phyloP scores from a whole-genome alignment of 2,113 vertebrate species.

The Engystomops pustulosus region DNA sequence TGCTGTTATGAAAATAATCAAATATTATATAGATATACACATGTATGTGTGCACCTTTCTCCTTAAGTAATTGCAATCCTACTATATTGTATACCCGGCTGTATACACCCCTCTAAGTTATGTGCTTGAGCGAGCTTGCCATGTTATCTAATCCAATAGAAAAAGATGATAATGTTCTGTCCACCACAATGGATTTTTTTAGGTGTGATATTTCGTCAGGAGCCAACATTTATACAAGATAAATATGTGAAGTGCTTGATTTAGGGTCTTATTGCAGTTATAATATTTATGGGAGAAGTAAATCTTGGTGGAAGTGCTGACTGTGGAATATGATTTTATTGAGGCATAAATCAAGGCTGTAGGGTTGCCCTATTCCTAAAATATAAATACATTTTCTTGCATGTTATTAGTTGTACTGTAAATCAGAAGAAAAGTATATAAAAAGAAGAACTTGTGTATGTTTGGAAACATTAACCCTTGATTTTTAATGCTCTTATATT shows the following conservation, averaged over 20 bases:
- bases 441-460: background rate
- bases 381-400: background rate
- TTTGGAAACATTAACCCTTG: background rate
- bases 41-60: too few species aligned
- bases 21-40: too few species aligned
- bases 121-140: too few species aligned
- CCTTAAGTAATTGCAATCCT: too few species aligned
- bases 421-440: background rate
- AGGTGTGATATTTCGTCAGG: background rate
- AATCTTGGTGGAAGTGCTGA: background rate
- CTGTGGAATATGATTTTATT: background rate
- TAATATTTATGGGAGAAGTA: background rate
- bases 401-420: background rate
- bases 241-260: background rate
- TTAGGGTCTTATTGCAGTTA: background rate
- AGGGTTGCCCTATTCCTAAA: background rate
- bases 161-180: too few species aligned
- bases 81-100: too few species aligned
- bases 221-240: background rate
- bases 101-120: too few species aligned
- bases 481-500: background rate
- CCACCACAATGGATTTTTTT: too few species aligned
- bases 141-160: too few species aligned
- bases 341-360: constrained; percentile 1
- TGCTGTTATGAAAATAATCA: too few species aligned